Evolutionary conservation across 2,113 vertebrate species (phyloP), one percentile per base, ranked within the genome.

Genomic region (Mystacornis crossleyi): DNA sequence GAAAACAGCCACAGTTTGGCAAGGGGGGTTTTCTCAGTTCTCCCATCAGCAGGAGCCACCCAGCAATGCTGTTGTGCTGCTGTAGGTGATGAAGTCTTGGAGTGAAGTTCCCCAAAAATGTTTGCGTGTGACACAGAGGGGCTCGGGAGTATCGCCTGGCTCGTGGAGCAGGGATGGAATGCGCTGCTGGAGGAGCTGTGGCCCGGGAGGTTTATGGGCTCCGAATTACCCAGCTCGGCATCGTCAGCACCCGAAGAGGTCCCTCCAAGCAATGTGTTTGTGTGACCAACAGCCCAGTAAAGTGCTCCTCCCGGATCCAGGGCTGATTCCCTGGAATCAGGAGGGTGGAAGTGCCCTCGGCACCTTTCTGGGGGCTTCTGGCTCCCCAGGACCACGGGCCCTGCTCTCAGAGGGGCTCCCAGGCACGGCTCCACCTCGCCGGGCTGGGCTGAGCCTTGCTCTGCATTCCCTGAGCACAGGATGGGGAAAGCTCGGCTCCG

Each of bases 111-210:
- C 34, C 47, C 34, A 25, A 9, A 54, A 81, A 51, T 7, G 9
- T 23, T 65, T 31, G 40, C 0, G 0, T 40, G 45, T 50, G 81
- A n/a, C 42, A 38, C 29, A 16, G 61, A 25, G 62, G 28, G 55
- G 47, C 33, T 45, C 0, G 0, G 18, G n/a, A 61, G 17, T 13
- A 23, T 67, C 4, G 0, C 7, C 2, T 0, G 1, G 48, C 66
- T 80, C 0, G 0, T 12, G 16, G 40, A 34, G 67, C 7, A 2
- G 38, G 26, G 90, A 20, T 18, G 38, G 50, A 61, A 69, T 4
- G 48, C 2, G 8, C 67, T 6, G 50, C 78, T 73, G 70, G 34
- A 61, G 66, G 45, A 80, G 50, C 71, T 87, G 65, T 82, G 87
- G 66, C 58, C 78, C 43, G 70, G 19, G 50, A 43, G 85, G 38